Evolutionary conservation across 35 echinoderm and acorn worm species (phyloP), one percentile per base, ranked within the genome.

Genomic region (Ophioderma brevispina): DNA sequence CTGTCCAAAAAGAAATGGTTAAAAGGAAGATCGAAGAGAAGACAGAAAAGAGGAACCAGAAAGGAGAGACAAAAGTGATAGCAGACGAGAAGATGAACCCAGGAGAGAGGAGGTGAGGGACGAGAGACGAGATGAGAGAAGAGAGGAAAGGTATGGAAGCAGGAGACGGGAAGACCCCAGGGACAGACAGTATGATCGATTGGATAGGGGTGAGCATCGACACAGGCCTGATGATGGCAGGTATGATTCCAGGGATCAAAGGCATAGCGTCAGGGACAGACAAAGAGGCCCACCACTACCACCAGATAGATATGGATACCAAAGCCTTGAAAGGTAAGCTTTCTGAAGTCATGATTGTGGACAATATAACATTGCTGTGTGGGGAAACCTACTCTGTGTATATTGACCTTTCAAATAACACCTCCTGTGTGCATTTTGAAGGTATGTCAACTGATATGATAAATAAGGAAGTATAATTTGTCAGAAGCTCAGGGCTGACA

Each of bases 261-360:
- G 31, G 10, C n/a, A 70, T 25, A 70, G 59, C 59, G 46, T 8
- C 8, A 52, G 49, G 34, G 83, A 85, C 13, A 37, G 83, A 5
- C 81, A 84, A 13, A 33, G 83, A 37, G 63, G 83, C n/a, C 83
- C 83, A 0, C 83, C 83, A 36, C 83, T 55, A 36, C 83, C 33
- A 25, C 21, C 49, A 18, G 83, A 85, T 59, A 85, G 63, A 59
- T 85, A 85, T 64, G 83, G 83, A 33, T 85, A 85, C 37, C 49
- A 59, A 32, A 85, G 83, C 25, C 55, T 85, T 14, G 83, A 59
- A 52, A 85, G 83, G 83, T 85, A 1, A 85, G 83, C 23, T 46
- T 8, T n/a, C n/a, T n/a, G n/a, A n/a, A n/a, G n/a, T n/a, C n/a
- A n/a, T n/a, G n/a, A n/a, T n/a, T n/a, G n/a, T n/a, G n/a, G n/a